phyloP scores from a whole-genome alignment of 1,140 invertebrate genomes.

The Dinothrombium tinctorium region DNA sequence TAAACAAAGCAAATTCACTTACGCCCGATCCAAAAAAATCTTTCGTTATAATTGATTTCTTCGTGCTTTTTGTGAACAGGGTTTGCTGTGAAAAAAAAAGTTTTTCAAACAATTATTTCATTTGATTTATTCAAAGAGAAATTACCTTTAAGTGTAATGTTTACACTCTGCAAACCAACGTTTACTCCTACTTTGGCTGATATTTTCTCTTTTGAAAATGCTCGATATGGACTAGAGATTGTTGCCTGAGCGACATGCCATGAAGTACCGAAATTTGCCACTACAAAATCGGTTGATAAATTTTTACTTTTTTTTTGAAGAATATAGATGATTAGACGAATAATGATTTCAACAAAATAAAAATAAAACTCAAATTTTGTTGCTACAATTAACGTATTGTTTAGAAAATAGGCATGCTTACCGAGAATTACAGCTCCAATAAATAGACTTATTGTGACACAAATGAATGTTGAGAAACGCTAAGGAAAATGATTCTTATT shows the following conservation, averaged over 20 bases:
- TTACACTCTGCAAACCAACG: conserved; percentile 79
- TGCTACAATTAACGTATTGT: too few relatives aligned
- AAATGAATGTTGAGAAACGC: conserved; percentile 55
- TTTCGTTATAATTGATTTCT: conserved; percentile 87
- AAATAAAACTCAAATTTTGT: too few relatives aligned
- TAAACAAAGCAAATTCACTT: conserved; percentile 29
- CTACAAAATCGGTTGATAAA: conserved; percentile 43
- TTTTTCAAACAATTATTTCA: not conserved
- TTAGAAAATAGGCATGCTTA: conserved; percentile 34
- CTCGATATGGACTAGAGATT: conserved; percentile 65
- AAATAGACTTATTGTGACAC: conserved; percentile 68
- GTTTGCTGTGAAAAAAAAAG: conserved; percentile 28
- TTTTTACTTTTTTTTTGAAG: too few relatives aligned
- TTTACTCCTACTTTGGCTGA: conserved; percentile 64
- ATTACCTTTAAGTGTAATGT: conserved; percentile 75
- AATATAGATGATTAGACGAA: too few relatives aligned
- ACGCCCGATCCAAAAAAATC: conserved; percentile 65
- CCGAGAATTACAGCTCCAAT: conserved; percentile 71
- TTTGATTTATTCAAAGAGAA: conserved; percentile 18
- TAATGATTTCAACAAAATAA: too few relatives aligned
- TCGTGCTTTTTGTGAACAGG: conserved; percentile 33
- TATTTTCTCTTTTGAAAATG: conserved; percentile 68
- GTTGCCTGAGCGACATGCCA: conserved; percentile 74
- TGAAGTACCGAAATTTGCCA: conserved; percentile 62
- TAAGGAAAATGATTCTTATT: not conserved